Evolutionary conservation across 2,797 vertebrate genomes (phyloP), one percentile per base, ranked within the genome.

Genomic region (Chelidonichthys spinosus): DNA sequence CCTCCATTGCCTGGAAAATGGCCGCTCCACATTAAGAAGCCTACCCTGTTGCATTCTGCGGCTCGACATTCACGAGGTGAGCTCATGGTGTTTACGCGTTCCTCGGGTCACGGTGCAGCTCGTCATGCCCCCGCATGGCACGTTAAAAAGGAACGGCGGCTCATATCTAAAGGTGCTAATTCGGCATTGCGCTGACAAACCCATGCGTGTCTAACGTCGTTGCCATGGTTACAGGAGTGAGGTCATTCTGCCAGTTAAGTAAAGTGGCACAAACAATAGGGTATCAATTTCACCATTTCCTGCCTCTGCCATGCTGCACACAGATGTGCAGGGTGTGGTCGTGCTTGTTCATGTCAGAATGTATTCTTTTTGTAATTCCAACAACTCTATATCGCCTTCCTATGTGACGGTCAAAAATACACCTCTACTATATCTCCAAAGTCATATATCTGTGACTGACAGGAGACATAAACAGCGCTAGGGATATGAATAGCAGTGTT

Each of bases 401-500:
- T 66, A 83, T 87, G 49, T 66, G 72, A 84, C 67, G 77, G 60
- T 84, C 69, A 78, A 69, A 86, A 85, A 87, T 84, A 66, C 37
- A 6, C 54, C 54, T 62, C 56, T 52, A 18, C 25, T 67, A 18
- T 72, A 80, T 78, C 61, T 79, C 59, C 13, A 33, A 74, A 76
- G 74, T 53, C 62, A 43, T 73, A 65, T 70, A 71, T 81, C 70
- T 75, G 71, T 82, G 78, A 89, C 25, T 86, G 87, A 90, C 74
- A 72, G 66, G 40, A 61, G 74, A 83, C 66, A 60, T 70, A 85
- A 86, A 76, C 35, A 13, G 67, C 82, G 85, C 75, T 44, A 32
- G 69, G 82, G 86, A 87, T 85, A 89, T 79, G 80, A 83, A 85
- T 84, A 90, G 76, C 71, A 42, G 76, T 52, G 60, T 78, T 82